Evolutionary conservation across 2,113 vertebrate species (phyloP).

Genomic region (Camelus dromedarius): DNA sequence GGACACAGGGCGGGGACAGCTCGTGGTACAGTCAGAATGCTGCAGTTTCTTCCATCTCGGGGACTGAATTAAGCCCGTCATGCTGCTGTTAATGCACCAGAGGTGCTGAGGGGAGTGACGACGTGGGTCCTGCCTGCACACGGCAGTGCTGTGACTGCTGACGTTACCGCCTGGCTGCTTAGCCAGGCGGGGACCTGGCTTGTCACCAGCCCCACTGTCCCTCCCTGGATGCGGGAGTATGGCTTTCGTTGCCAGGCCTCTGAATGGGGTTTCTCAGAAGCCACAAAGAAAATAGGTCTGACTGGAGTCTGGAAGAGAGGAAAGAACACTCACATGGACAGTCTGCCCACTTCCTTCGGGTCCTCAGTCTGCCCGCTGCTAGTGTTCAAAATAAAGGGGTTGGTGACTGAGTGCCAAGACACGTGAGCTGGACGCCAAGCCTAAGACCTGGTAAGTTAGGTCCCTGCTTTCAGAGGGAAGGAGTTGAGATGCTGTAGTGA

Average conservation of each 20-base stretch:
- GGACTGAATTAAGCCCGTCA: too few species aligned
- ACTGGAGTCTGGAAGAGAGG: neutral
- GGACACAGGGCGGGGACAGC: rapidly evolving
- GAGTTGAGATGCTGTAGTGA: too few species aligned
- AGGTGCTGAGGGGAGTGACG: too few species aligned
- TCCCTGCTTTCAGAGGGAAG: neutral
- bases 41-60: rapidly evolving
- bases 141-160: neutral
- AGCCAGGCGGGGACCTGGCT: neutral
- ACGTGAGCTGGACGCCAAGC: neutral
- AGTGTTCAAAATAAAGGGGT: neutral
- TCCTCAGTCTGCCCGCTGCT: rapidly evolving
- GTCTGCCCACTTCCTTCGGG: neutral
- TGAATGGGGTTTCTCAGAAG: neutral
- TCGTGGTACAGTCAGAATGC: rapidly evolving
- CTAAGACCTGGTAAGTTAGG: too few species aligned
- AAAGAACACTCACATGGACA: rapidly evolving
- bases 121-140: neutral
- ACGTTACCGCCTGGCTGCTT: rapidly evolving
- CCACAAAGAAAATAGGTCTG: neutral
- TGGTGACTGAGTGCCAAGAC: neutral
- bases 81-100: rapidly evolving
- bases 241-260: neutral
- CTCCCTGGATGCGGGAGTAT: neutral
- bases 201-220: neutral